Percentiles rank a stretch among this genome's conserved stretches.
Conservation (phyloP, 1,140 invertebrate genomes). For the Trissolcus basalis region DNA sequence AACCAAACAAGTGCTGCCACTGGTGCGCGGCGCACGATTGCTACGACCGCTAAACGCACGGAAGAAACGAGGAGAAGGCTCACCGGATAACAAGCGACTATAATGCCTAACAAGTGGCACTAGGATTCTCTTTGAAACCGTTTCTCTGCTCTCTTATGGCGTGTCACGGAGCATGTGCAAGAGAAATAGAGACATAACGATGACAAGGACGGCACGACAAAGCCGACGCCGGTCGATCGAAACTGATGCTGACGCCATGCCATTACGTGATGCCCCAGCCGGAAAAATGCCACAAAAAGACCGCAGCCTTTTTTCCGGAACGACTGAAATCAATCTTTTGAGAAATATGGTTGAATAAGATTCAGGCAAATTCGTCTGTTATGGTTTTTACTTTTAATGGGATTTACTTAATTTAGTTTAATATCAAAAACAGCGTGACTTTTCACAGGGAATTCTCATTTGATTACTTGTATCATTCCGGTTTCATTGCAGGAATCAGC, state of each 20-base stretch:
- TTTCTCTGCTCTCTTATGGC: constrained; percentile 22
- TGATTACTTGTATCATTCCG: too few species aligned
- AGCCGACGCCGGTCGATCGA: constrained; percentile 47
- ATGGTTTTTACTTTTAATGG: too few species aligned
- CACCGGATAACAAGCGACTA: constrained; percentile 61
- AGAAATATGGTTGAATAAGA: too few species aligned
- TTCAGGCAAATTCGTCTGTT: too few species aligned
- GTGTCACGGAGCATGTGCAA: neutral
- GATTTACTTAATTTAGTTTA: too few species aligned
- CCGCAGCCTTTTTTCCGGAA: too few species aligned
- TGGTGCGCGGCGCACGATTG: constrained; percentile 45
- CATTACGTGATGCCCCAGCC: constrained; percentile 4
- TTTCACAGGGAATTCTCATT: too few species aligned
- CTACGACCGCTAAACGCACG: constrained; percentile 61
- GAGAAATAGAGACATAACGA: neutral
- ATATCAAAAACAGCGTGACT: too few species aligned
- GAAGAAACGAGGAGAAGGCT: constrained; percentile 74
- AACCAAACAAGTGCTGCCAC: constrained; percentile 70
- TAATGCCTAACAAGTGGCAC: constrained; percentile 60
- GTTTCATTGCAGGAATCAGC: too few species aligned
- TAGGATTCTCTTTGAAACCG: constrained; percentile 30
- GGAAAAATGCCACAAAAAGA: constrained; percentile 3
- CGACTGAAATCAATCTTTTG: too few species aligned
- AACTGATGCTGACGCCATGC: constrained; percentile 33
- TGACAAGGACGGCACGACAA: constrained; percentile 6